Evolutionary conservation across 2,888 invertebrate species (phyloP), one percentile per base, ranked within the genome.

Genomic region (Drosophila bunnanda): DNA sequence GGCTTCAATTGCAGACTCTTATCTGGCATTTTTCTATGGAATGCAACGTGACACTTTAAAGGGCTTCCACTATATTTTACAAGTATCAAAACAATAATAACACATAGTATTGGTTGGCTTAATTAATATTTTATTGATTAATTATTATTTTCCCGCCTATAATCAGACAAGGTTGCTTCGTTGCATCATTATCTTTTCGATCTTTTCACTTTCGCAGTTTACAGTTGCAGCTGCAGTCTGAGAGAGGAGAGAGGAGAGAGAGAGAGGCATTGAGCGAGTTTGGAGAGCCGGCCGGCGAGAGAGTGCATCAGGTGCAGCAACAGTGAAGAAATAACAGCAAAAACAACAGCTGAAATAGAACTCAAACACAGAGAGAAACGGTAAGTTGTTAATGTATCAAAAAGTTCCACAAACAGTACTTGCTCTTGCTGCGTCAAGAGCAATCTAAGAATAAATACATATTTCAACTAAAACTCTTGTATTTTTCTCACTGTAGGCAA

Each of bases 161-260:
- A 25, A 25, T 25, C 25, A 25, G 4, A 20, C 28, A 30, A 39
- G 22, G 38, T 56, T 30, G 38, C 48, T 34, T 20, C 61, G 38
- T 56, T 30, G 38, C 48, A 41, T 20, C 61, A 39, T 6, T 48
- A 30, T 48, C 32, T 39, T 12, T 17, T 41, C 6, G 61, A 64
- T 65, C 41, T 34, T 20, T 62, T 59, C 38, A 12, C 30, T 39
- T 41, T 48, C 17, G 15, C 46, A 39, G 39, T 50, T 64, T 12
- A 41, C 62, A 41, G 48, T 61, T 61, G 64, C 39, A 38, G 61
- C 15, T 58, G 25, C 41, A n/a, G 4, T 13, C 22, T 22, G 10
- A 22, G 30, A 20, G 30, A 10, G 28, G 41, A 41, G 20, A 1
- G 22, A 25, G 38, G 2, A 30, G 54, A 36, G 12, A 32, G 25